Evolutionary conservation across 1,140 invertebrate species (phyloP), one percentile per base, ranked within the genome.

Genomic region (Macrobrachium rosenbergii): DNA sequence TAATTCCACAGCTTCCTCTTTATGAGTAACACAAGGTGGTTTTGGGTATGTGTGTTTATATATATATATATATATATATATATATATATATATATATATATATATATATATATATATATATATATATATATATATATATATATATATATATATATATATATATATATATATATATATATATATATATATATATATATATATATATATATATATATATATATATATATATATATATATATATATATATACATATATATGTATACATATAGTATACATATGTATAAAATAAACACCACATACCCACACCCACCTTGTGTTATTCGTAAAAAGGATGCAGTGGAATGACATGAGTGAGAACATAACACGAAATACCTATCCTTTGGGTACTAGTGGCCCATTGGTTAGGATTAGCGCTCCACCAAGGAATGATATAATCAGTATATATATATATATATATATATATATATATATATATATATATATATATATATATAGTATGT

Each of bases 181-280:
- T n/a, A 69, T 17, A 14, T 6, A 6, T n/a, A 64, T 64, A 5
- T 64, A 19, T 23, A 23, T 23, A 23, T n/a, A 64, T 64, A 64
- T n/a, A 64, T n/a, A 64, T 23, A 64, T n/a, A 64, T 64, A 64
- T n/a, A 64, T n/a, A 64, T 52, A 52, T 52, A 52, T 52, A 52
- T 52, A 52, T 52, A 52, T 52, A 52, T 52, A 52, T 52, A n/a
- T n/a, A n/a, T n/a, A n/a, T n/a, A n/a, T n/a, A n/a, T n/a, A n/a
- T n/a, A n/a, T n/a, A n/a, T n/a, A n/a, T n/a, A n/a, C n/a, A n/a
- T n/a, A n/a, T n/a, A n/a, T n/a, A n/a, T n/a, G n/a, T n/a, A n/a
- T n/a, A n/a, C n/a, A n/a, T n/a, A n/a, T n/a, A n/a, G n/a, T n/a
- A n/a, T n/a, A n/a, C n/a, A n/a, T n/a, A n/a, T n/a, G n/a, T n/a